Evolutionary conservation across 2,113 vertebrate genomes (phyloP).

Genomic region (Cricetomys ansorgei): DNA sequence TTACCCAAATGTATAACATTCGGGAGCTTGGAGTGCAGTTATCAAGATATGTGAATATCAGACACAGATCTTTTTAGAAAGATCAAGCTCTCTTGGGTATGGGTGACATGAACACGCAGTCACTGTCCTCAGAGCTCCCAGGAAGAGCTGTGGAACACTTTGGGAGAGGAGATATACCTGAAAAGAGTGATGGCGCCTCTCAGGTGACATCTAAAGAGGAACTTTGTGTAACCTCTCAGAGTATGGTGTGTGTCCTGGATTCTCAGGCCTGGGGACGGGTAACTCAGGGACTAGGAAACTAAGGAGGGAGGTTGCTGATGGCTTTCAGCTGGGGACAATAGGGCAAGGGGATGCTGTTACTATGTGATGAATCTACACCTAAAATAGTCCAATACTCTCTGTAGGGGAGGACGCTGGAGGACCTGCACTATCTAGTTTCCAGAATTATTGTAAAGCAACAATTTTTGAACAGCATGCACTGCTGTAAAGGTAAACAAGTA

Average conservation of each 20-base stretch:
- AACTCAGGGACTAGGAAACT: not conserved
- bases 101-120: not conserved
- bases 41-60: not conserved
- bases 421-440: not conserved
- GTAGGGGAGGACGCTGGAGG: not conserved
- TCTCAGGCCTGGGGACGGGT: not conserved
- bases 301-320: not conserved
- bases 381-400: not conserved
- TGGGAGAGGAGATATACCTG: not conserved
- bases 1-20: not conserved
- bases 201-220: not conserved
- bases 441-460: slow-evolving; percentile 6
- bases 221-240: not conserved
- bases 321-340: not conserved
- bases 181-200: not conserved
- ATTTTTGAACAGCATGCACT: not conserved
- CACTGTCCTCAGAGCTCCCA: not conserved
- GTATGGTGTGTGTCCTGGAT: not conserved
- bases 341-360: not conserved
- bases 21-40: not conserved
- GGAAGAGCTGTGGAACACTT: not conserved
- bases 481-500: not conserved
- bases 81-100: not conserved
- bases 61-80: not conserved
- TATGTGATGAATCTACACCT: not conserved